Conservation (phyloP, 1,140 invertebrate genomes). For the Drosophila dunni region DNA sequence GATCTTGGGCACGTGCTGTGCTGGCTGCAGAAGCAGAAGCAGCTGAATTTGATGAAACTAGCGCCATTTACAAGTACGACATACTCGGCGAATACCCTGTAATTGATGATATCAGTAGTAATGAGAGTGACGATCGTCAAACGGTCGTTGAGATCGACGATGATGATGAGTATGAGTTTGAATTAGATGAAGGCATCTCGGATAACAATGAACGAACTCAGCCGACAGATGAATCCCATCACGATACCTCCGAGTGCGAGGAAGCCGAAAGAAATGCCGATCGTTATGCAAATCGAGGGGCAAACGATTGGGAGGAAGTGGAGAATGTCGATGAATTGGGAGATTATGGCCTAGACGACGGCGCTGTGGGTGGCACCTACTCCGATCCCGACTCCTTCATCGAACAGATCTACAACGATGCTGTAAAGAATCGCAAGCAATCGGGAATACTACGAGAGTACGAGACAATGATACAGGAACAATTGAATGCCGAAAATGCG, state of each 20-base stretch:
- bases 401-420: constrained; percentile 83
- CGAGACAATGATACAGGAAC: constrained; percentile 76
- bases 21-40: constrained; percentile 64
- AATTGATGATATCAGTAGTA: constrained; percentile 51
- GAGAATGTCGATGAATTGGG: constrained; percentile 61
- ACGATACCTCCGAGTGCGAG: constrained; percentile 80
- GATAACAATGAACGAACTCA: constrained; percentile 79
- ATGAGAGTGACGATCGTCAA: constrained; percentile 79
- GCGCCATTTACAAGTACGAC: constrained; percentile 64
- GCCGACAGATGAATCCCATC: constrained; percentile 79
- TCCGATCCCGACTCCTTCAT: constrained; percentile 79
- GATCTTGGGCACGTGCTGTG: constrained; percentile 50
- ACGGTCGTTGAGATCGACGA: constrained; percentile 81
- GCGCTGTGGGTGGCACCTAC: constrained; percentile 68
- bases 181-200: constrained; percentile 80
- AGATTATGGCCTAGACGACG: constrained; percentile 66
- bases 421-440: constrained; percentile 76
- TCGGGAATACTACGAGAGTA: constrained; percentile 77
- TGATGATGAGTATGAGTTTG: constrained; percentile 70
- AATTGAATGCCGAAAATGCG: constrained; percentile 49
- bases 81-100: constrained; percentile 42
- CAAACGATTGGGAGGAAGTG: constrained; percentile 76
- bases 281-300: constrained; percentile 71
- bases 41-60: constrained; percentile 69
- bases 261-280: constrained; percentile 80